Base-by-base conservation (phyloP, 2,113 vertebrate species). In the Engystomops pustulosus region DNA sequence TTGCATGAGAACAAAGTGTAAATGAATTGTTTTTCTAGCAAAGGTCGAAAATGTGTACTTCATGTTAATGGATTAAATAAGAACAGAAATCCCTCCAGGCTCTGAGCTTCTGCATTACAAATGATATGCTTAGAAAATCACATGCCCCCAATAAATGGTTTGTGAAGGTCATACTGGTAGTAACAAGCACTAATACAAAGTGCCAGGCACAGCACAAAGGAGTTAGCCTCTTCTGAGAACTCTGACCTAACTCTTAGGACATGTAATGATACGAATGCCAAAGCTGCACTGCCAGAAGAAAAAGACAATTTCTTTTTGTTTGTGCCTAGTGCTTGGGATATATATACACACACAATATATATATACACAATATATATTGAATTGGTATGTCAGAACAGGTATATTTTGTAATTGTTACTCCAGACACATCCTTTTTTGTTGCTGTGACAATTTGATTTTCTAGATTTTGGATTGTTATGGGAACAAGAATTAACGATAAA, bases 31-130 rank as follows among this genome's bases (percentile, higher is more conserved):
- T 53, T 78, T 84, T 51, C 32, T 6, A 68, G 41, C 41, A 78
- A 78, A 77, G 82, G 82, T 76, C 12, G 38, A 45, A 69, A 76
- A 62, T 83, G 41, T 55, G 82, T 53, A 68, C 82, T 69, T 77
- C 62, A 84, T 84, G 82, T 84, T 77, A 84, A 84, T 84, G 15
- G 72, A 20, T 68, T 68, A 36, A 78, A 84, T 47, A 23, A 77
- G 82, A 77, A 84, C 82, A 84, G 41, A 84, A 84, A 84, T 67
- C 30, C 72, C 82, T 84, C 67, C 72, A 78, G 82, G 82, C 72
- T n/a, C 30, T 55, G 30, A 77, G 58, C 32, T 69, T 78, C 30
- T 53, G 60, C 58, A 84, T 84, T 77, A 68, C 72, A 68, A 68
- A 77, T 84, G 10, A 53, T 78, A 49, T 69, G 72, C 53, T 84